phyloP scores from a whole-genome alignment of 2,888 invertebrate species.

The Aporophyla nigra region DNA sequence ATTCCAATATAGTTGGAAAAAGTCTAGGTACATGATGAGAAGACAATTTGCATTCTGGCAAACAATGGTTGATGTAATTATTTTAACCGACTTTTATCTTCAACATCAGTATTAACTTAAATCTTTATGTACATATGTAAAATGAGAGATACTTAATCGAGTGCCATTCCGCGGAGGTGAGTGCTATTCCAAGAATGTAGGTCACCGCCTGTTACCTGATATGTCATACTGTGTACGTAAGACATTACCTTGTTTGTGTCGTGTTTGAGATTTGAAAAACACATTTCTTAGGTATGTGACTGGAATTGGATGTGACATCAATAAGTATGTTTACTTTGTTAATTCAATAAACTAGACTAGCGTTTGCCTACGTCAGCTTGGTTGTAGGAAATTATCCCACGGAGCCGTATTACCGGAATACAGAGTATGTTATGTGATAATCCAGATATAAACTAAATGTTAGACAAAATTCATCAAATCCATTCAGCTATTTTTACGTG shows the following conservation, averaged over 20 bases:
- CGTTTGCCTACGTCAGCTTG: too few relatives aligned
- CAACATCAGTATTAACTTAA: background rate
- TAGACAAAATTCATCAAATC: too few relatives aligned
- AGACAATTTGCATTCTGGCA: background rate
- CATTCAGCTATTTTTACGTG: too few relatives aligned
- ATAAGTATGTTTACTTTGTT: background rate
- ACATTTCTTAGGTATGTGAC: background rate
- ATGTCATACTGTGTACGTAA: conserved; percentile 7
- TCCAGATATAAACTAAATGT: too few relatives aligned
- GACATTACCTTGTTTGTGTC: conserved; percentile 15
- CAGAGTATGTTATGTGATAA: too few relatives aligned
- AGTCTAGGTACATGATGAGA: too few relatives aligned
- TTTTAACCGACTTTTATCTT: background rate
- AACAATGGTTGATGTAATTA: background rate
- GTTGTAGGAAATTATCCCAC: too few relatives aligned
- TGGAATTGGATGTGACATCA: background rate
- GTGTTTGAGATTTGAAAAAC: background rate
- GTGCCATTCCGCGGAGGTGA: conserved; percentile 20
- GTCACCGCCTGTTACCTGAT: conserved; percentile 16
- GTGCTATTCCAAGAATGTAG: conserved; percentile 41
- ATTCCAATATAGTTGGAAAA: too few relatives aligned
- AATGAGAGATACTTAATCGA: conserved; percentile 30
- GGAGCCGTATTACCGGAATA: too few relatives aligned
- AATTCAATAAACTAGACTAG: background rate
- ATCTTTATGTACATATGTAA: conserved; percentile 4